phyloP scores from a whole-genome alignment of 2,888 invertebrate species.

The Idaea dimidiata region DNA sequence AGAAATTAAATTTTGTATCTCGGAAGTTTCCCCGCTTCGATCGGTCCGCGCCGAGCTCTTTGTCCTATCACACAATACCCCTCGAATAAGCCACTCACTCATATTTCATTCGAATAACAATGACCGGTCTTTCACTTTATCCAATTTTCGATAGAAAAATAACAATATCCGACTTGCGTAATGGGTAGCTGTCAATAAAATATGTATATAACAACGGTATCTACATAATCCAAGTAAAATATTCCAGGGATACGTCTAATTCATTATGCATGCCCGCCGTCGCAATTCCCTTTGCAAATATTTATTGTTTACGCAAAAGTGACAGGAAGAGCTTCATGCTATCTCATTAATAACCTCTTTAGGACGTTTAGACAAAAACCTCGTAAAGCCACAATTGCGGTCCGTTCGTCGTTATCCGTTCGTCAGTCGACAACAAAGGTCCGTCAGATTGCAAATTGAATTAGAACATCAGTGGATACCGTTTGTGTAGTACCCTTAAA shows the following conservation, averaged over 20 bases:
- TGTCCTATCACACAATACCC: slow-evolving; percentile 61
- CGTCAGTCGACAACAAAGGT: slow-evolving; percentile 60
- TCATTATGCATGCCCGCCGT: slow-evolving; percentile 35
- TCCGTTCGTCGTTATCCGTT: slow-evolving; percentile 56
- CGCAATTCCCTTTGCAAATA: slow-evolving; percentile 42
- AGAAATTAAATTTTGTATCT: slow-evolving; percentile 71
- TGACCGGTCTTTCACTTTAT: slow-evolving; percentile 60
- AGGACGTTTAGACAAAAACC: slow-evolving; percentile 55
- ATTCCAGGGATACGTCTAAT: slow-evolving; percentile 29
- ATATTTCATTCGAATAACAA: slow-evolving; percentile 70
- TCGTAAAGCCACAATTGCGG: slow-evolving; percentile 42
- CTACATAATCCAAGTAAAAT: slow-evolving; percentile 26
- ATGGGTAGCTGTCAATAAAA: slow-evolving; percentile 31
- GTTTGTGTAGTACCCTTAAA: slow-evolving; percentile 62
- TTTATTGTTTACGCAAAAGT: slow-evolving; percentile 46
- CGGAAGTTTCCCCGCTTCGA: slow-evolving; percentile 48
- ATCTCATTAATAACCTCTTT: slow-evolving; percentile 60
- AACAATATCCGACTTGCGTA: slow-evolving; percentile 35
- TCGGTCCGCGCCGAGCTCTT: slow-evolving; percentile 48
- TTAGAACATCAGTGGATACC: slow-evolving; percentile 60
- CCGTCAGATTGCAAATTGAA: slow-evolving; percentile 67
- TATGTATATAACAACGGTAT: slow-evolving; percentile 21
- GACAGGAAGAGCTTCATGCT: slow-evolving; percentile 50
- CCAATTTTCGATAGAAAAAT: slow-evolving; percentile 55
- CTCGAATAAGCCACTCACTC: slow-evolving; percentile 55